Conservation (phyloP, 2,888 invertebrate genomes). For the Dimorphilus gyrociliatus region DNA sequence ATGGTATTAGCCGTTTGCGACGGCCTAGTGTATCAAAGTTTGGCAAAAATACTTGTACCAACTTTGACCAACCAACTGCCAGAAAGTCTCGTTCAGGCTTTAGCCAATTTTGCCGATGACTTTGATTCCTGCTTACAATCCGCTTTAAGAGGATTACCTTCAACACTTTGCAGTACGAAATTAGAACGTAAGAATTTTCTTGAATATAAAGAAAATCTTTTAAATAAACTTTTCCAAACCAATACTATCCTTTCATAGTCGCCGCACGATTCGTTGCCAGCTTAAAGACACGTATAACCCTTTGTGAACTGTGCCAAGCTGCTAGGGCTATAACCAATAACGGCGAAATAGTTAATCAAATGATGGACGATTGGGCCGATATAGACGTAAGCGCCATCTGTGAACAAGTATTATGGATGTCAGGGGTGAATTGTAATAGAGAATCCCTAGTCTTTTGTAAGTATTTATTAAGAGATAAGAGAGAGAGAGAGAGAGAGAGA, state of each 20-base stretch:
- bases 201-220: no score
- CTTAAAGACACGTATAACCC: conserved; percentile 37
- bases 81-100: conserved; percentile 38
- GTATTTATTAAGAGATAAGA: no score
- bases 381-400: conserved; percentile 37
- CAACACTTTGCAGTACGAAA: conserved; percentile 34
- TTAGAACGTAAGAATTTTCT: conserved; percentile 39
- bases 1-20: conserved; percentile 41
- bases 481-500: conserved; percentile 26
- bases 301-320: conserved; percentile 40
- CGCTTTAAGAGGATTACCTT: conserved; percentile 36
- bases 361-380: conserved; percentile 39
- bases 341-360: conserved; percentile 36
- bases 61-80: conserved; percentile 37
- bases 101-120: conserved; percentile 38
- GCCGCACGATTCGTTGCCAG: conserved; percentile 37
- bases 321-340: conserved; percentile 38
- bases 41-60: conserved; percentile 39
- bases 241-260: conserved; percentile 21
- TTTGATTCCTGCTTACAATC: conserved; percentile 37
- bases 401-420: conserved; percentile 37
- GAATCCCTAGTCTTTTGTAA: no score
- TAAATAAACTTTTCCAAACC: neutral
- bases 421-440: no score
- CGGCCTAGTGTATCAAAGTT: conserved; percentile 39